Percentiles rank a stretch among this genome's conserved stretches.
Conservation (phyloP, 2,797 vertebrate genomes). For the Diplodus sargus region DNA sequence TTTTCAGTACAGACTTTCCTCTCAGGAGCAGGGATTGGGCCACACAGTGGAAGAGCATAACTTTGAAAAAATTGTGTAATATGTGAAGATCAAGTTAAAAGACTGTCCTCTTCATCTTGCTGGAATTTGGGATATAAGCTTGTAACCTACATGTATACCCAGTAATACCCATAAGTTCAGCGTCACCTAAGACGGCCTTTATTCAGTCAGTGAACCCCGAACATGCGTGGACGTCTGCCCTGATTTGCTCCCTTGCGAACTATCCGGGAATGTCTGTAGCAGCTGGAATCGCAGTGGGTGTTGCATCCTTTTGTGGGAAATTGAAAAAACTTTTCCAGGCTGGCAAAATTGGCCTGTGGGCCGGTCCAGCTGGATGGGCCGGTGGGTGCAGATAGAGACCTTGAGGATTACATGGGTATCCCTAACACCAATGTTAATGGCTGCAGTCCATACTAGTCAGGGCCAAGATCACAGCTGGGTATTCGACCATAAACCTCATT, state of each 20-base stretch:
- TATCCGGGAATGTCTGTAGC: slow-evolving; percentile 53
- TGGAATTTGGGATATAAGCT: not conserved
- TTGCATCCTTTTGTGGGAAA: slow-evolving; percentile 70
- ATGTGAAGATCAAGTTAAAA: slow-evolving; percentile 11
- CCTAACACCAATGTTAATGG: slow-evolving; percentile 45
- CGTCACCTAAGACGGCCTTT: not conserved
- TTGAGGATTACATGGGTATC: slow-evolving; percentile 61
- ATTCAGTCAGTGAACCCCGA: slow-evolving; percentile 26
- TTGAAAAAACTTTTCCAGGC: slow-evolving; percentile 37
- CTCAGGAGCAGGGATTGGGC: slow-evolving; percentile 9
- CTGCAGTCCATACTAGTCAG: slow-evolving; percentile 33
- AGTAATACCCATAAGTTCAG: no score
- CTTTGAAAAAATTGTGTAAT: no score
- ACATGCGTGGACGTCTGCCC: slow-evolving; percentile 44
- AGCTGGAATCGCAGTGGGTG: slow-evolving; percentile 63
- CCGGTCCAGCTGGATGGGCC: slow-evolving; percentile 40
- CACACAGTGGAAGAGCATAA: not conserved
- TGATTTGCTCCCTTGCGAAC: slow-evolving; percentile 34
- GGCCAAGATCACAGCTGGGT: slow-evolving; percentile 61
- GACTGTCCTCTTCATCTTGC: not conserved
- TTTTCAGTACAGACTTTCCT: slow-evolving; percentile 12
- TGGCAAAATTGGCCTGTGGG: slow-evolving; percentile 31
- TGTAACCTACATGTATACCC: not conserved
- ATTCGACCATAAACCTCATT: slow-evolving; percentile 22
- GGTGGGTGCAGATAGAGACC: slow-evolving; percentile 10